A percentile compares a stretch with the other conserved stretches of the same genome.
Evolutionary conservation across 2,888 invertebrate species (phyloP).

Genomic region (Leptopilina drosophilae): DNA sequence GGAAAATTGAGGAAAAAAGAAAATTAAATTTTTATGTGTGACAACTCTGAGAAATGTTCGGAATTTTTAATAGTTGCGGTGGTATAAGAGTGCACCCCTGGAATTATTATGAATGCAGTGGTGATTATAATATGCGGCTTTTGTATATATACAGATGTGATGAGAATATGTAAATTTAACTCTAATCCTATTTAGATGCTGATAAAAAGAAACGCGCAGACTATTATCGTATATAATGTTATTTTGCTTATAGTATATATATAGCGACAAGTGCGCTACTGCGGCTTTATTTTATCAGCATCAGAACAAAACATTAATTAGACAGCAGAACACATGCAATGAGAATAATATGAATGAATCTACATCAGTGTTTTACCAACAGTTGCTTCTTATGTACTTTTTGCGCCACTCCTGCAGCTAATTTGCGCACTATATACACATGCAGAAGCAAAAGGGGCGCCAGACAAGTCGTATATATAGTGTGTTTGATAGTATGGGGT

Average conservation of each 20-base stretch:
- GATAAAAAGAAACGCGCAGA: neutral
- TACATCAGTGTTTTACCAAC: neutral
- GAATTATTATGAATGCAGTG: no score
- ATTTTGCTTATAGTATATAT: no score
- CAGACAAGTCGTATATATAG: neutral
- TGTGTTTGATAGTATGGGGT: neutral
- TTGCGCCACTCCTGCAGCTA: constrained; percentile 9
- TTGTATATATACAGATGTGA: neutral
- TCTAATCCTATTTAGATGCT: neutral
- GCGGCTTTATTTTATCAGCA: neutral
- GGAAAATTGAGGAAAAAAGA: no score
- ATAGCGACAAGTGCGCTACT: neutral
- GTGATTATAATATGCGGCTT: no score
- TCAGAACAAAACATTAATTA: constrained; percentile 9
- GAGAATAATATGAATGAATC: constrained; percentile 9
- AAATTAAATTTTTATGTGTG: no score
- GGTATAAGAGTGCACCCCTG: no score
- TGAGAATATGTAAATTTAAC: neutral
- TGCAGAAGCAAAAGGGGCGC: constrained; percentile 12
- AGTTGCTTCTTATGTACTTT: constrained; percentile 15
- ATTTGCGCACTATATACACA: neutral
- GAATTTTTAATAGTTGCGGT: no score
- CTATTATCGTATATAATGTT: no score
- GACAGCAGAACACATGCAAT: constrained; percentile 9
- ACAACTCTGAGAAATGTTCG: no score